Percentiles rank a stretch among this genome's conserved stretches.
Conservation (phyloP, 2,888 invertebrate species). For the Metellina segmentata region DNA sequence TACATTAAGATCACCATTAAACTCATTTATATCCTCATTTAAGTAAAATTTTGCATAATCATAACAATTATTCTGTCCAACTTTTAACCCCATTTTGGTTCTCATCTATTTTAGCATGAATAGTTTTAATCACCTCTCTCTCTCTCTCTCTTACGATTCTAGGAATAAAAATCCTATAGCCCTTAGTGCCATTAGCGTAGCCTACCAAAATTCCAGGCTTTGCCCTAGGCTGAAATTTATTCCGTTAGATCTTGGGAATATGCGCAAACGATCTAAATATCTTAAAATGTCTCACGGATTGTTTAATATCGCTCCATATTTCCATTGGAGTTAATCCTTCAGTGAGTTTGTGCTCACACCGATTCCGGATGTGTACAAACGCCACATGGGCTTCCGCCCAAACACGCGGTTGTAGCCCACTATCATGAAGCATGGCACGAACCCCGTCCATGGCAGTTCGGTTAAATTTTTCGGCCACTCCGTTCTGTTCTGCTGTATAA, state of each 20-base stretch:
- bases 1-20: no score
- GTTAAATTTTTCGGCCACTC: constrained; percentile 17
- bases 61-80: background rate
- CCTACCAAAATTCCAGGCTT: background rate
- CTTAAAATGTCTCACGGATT: background rate
- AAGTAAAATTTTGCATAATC: background rate
- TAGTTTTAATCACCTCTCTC: background rate
- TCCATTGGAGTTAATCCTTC: constrained; percentile 1
- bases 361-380: background rate
- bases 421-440: background rate
- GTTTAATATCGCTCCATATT: constrained; percentile 14
- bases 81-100: background rate
- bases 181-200: background rate
- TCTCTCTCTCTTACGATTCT: no score
- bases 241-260: background rate
- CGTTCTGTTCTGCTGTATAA: background rate
- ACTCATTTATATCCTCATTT: background rate
- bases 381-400: background rate
- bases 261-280: background rate
- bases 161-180: background rate
- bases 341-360: background rate
- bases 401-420: no score
- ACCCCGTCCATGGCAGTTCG: constrained; percentile 11
- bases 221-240: constrained; percentile 2
- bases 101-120: background rate